Evolutionary conservation across 2,113 vertebrate species (phyloP).

Genomic region (Casuarius casuarius): DNA sequence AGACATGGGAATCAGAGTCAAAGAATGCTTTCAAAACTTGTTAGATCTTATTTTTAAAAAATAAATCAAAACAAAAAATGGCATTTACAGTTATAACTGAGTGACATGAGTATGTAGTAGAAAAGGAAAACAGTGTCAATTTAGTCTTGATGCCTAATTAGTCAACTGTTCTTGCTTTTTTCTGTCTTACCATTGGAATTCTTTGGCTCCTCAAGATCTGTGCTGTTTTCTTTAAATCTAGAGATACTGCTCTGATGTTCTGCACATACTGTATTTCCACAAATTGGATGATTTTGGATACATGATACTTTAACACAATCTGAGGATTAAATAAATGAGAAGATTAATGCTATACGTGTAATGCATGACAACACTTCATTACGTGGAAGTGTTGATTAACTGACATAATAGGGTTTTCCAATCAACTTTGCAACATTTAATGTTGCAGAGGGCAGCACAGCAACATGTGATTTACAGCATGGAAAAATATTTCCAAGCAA

Average conservation of each 20-base stretch:
- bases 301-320: neutral
- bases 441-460: neutral
- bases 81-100: neutral
- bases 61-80: neutral
- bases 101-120: neutral
- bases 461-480: neutral
- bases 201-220: neutral
- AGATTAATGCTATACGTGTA: neutral
- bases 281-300: neutral
- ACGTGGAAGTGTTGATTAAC: neutral
- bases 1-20: neutral
- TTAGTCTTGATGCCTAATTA: neutral
- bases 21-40: neutral
- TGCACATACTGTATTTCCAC: neutral
- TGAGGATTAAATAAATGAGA: constrained; percentile 14
- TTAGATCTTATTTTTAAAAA: neutral
- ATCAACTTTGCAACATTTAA: neutral
- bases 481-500: neutral
- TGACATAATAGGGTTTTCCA: neutral
- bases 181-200: neutral
- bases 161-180: neutral
- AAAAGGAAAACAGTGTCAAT: neutral
- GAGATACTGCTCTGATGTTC: neutral
- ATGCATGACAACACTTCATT: neutral
- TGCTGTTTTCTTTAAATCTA: neutral